A percentile compares a stretch with the other conserved stretches of the same genome.
These are phyloP conservation scores for Agrotis clavis DNA, from an alignment of 2,888 invertebrate genomes.

Conservation along the genomic window DNA sequence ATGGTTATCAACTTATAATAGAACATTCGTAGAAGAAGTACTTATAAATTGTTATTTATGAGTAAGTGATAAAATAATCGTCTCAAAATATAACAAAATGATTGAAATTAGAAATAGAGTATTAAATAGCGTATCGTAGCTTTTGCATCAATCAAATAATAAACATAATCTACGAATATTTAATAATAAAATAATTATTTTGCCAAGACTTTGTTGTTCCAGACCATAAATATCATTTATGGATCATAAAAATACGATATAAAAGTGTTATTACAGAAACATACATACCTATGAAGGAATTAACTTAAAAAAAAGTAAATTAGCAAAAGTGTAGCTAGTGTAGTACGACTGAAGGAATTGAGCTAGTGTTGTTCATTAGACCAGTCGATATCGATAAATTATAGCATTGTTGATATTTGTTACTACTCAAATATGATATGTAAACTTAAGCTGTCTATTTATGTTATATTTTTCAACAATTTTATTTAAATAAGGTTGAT, in stretches of 20 bases:
- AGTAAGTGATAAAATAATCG: constrained; percentile 21
- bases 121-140: constrained; percentile 56
- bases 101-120: constrained; percentile 29
- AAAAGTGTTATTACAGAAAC: background rate
- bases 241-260: no score
- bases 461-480: constrained; percentile 1
- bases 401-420: constrained; percentile 1
- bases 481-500: background rate
- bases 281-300: background rate
- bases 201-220: background rate
- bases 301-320: background rate
- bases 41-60: constrained; percentile 23
- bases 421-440: background rate
- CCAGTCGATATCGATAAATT: constrained; percentile 4
- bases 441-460: background rate
- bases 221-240: background rate
- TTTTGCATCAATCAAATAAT: constrained; percentile 55
- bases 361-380: constrained; percentile 9
- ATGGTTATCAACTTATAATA: constrained; percentile 12
- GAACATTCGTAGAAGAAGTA: constrained; percentile 5
- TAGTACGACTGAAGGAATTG: constrained; percentile 18
- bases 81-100: constrained; percentile 23
- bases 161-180: background rate
- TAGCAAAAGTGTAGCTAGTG: background rate
- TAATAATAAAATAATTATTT: background rate